These are phyloP conservation scores for Tetragnatha montana DNA, from an alignment of 2,888 invertebrate species.

Conservation along the genomic window DNA sequence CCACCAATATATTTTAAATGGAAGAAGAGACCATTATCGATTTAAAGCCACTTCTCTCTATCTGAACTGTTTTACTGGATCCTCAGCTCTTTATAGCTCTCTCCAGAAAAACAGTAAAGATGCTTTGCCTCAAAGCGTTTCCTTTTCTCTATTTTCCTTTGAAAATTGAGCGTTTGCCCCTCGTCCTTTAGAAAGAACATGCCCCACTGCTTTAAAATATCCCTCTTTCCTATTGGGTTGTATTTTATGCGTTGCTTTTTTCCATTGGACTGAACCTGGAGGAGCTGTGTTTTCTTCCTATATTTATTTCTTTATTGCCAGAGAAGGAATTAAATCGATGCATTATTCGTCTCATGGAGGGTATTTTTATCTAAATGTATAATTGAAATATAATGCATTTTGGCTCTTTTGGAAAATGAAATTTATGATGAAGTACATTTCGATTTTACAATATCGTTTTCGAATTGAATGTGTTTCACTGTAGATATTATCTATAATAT, in stretches of 20 bases:
- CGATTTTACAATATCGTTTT: background rate
- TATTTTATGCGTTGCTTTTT: conserved; percentile 15
- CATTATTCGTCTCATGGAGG: background rate
- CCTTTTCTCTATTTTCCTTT: conserved; percentile 4
- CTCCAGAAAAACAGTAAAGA: background rate
- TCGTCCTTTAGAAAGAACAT: conserved; percentile 28
- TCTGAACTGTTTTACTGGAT: conserved; percentile 17
- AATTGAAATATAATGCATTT: background rate
- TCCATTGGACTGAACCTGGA: conserved; percentile 1
- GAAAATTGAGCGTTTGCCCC: conserved; percentile 26
- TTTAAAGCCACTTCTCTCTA: background rate
- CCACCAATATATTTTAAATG: background rate
- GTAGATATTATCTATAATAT: background rate
- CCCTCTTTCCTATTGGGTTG: conserved; percentile 11
- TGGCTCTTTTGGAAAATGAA: background rate
- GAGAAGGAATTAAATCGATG: background rate
- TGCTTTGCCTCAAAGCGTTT: conserved; percentile 4
- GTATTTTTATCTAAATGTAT: background rate
- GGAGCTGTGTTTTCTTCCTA: conserved; percentile 1
- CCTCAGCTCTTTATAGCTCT: background rate
- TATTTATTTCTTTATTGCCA: background rate
- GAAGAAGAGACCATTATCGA: background rate
- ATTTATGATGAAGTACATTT: background rate
- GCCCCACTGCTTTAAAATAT: conserved; percentile 35
- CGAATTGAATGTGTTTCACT: background rate